Evolutionary conservation across 92 coral and sea anemone genomes (phyloP).

Genomic region (Pocillopora grandis): DNA sequence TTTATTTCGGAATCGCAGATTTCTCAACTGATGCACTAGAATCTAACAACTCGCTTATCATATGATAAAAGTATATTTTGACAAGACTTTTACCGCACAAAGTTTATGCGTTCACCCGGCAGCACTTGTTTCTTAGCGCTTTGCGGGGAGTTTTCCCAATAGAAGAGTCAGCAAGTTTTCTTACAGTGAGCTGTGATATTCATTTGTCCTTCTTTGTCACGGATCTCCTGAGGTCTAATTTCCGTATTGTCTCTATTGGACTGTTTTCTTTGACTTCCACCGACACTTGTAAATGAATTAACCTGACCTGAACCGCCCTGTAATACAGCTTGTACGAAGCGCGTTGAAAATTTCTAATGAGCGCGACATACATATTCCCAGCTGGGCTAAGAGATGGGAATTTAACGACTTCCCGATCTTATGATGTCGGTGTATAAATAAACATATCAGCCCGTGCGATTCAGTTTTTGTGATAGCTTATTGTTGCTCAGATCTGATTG

Average conservation of each 20-base stretch:
- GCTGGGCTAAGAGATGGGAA: not conserved
- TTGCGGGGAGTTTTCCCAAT: not conserved
- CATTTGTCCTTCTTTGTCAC: not conserved
- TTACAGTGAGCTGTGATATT: not conserved
- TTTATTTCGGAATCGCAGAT: too few species aligned
- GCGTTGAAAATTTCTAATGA: not conserved
- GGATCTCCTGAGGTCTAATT: not conserved
- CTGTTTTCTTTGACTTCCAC: constrained; percentile 10
- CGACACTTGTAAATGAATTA: constrained; percentile 23
- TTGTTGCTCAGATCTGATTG: constrained; percentile 9
- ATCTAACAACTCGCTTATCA: not conserved
- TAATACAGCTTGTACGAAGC: not conserved
- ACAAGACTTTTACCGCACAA: not conserved
- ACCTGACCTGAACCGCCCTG: not conserved
- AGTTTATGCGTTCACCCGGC: not conserved
- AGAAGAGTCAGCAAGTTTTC: not conserved
- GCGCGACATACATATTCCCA: not conserved
- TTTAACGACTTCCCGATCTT: not conserved
- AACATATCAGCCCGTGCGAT: constrained; percentile 4
- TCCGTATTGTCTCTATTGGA: not conserved
- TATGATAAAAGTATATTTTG: not conserved
- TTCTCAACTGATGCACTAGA: too few species aligned
- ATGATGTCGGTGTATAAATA: not conserved
- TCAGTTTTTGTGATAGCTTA: not conserved
- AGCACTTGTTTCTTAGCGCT: not conserved